Percentiles rank a stretch among this genome's conserved stretches.
phyloP scores from a whole-genome alignment of 2,888 invertebrate genomes.

The Ferdinandea cuprea region DNA sequence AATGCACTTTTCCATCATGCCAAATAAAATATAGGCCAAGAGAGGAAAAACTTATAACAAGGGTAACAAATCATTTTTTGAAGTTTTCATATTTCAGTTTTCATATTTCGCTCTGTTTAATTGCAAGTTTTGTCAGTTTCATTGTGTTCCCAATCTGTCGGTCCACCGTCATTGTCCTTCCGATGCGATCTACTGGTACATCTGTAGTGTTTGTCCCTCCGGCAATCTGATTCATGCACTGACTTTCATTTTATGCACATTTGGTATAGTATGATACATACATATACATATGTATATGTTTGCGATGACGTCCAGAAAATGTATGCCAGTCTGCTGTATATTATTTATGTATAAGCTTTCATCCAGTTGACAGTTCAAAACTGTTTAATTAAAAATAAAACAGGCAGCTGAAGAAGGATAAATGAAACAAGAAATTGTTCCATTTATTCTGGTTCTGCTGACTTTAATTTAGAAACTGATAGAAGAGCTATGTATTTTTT shows the following conservation, averaged over 20 bases:
- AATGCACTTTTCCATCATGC: neutral
- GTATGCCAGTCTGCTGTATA: constrained; percentile 16
- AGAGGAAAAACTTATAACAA: constrained; percentile 16
- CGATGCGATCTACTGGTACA: constrained; percentile 16
- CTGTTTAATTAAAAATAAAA: constrained; percentile 47
- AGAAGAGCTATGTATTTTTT: neutral
- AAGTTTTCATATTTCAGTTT: constrained; percentile 62
- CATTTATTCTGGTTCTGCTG: constrained; percentile 23
- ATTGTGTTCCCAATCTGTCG: constrained; percentile 67
- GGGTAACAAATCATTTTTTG: constrained; percentile 61
- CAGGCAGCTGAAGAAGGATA: constrained; percentile 10
- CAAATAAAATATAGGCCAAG: constrained; percentile 50
- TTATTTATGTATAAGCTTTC: constrained; percentile 41
- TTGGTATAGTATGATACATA: neutral
- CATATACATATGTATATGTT: neutral
- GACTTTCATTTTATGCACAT: constrained; percentile 29
- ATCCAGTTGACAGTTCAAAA: constrained; percentile 47
- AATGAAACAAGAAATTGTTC: constrained; percentile 14
- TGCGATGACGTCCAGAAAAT: constrained; percentile 20
- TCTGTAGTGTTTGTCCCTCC: constrained; percentile 8
- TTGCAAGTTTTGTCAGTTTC: constrained; percentile 60
- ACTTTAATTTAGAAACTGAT: constrained; percentile 18
- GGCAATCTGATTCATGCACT: constrained; percentile 38
- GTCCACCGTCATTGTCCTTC: constrained; percentile 54
- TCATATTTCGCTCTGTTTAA: constrained; percentile 63